Evolutionary conservation across 1,140 invertebrate genomes (phyloP).

Genomic region (Cotesia typhae): DNA sequence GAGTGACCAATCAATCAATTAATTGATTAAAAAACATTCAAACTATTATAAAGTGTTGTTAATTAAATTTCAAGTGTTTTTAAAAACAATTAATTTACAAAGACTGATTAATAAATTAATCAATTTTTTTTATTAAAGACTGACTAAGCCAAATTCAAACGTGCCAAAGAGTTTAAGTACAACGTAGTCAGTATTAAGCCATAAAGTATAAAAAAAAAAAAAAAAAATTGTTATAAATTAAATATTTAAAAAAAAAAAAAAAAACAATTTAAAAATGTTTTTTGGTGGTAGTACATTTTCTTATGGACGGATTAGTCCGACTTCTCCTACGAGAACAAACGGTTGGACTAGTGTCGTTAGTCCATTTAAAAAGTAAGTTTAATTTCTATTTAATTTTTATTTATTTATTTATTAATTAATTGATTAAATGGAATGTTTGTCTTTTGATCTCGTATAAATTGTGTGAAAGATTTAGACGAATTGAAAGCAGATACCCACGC

Average conservation of each 20-base stretch:
- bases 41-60: not conserved
- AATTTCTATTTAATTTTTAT: not conserved
- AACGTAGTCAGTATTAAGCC: conserved; percentile 37
- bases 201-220: conserved; percentile 8
- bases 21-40: not conserved
- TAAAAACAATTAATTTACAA: not conserved
- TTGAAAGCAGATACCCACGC: conserved; percentile 14
- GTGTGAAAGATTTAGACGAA: not conserved
- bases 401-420: not conserved
- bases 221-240: conserved; percentile 9
- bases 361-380: conserved; percentile 59
- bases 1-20: conserved; percentile 40
- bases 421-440: not conserved
- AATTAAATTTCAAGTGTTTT: not conserved
- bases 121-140: conserved; percentile 20
- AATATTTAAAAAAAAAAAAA: conserved; percentile 3
- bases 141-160: conserved; percentile 26
- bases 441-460: not conserved
- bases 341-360: conserved; percentile 54
- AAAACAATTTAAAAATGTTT: conserved; percentile 51
- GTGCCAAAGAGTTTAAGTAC: conserved; percentile 39
- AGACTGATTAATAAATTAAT: conserved; percentile 3
- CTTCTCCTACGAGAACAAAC: conserved; percentile 50
- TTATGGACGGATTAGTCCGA: conserved; percentile 50
- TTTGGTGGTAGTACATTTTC: conserved; percentile 51